Evolutionary conservation across 2,888 invertebrate species (phyloP).

Genomic region (Fabriciana adippe): DNA sequence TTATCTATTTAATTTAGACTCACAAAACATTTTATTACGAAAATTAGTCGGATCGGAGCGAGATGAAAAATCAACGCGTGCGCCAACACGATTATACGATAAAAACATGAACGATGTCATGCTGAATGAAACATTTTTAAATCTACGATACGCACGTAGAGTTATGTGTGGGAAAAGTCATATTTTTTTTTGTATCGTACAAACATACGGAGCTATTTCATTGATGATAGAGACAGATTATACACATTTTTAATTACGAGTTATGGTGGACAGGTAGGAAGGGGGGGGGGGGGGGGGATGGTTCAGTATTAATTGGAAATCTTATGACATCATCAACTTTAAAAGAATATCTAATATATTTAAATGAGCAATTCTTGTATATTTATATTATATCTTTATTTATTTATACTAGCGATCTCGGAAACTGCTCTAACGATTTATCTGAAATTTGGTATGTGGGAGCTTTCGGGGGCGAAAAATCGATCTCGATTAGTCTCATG

Average conservation of each 20-base stretch:
- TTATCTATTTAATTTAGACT: slow-evolving; percentile 14
- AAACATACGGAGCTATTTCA: slow-evolving; percentile 6
- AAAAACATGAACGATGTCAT: slow-evolving; percentile 38
- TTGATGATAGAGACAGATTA: background rate
- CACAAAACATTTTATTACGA: slow-evolving; percentile 10
- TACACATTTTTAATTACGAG: background rate
- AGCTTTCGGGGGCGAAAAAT: no score
- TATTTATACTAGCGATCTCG: no score
- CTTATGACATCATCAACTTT: no score
- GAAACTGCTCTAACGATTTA: no score
- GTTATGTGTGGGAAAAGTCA: background rate
- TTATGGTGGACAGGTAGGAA: background rate
- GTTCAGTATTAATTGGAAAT: no score
- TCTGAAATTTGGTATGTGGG: no score
- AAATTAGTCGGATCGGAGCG: slow-evolving; percentile 23
- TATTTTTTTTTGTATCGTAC: slow-evolving; percentile 10
- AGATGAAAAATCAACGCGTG: slow-evolving; percentile 24
- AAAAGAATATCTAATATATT: no score
- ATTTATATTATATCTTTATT: no score
- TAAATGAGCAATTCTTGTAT: no score
- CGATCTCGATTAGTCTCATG: no score
- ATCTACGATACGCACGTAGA: slow-evolving; percentile 1
- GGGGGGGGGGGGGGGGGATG: no score
- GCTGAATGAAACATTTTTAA: slow-evolving; percentile 18
- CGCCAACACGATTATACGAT: slow-evolving; percentile 35